Base-by-base conservation (phyloP, 2,797 vertebrate species). In the Hybognathus amarus region DNA sequence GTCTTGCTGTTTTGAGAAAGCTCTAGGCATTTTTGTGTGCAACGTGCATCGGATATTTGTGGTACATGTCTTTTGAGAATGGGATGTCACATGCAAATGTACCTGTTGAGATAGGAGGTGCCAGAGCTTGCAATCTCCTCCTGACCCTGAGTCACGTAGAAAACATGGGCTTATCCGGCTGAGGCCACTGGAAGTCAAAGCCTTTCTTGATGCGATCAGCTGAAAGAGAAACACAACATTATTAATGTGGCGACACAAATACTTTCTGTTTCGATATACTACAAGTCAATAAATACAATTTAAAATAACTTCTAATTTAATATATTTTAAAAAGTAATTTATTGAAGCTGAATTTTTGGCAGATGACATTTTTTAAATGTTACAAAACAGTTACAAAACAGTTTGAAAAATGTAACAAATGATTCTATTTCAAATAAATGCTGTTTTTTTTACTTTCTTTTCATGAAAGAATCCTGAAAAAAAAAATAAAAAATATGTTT, bases 141-240 rank as follows among this genome's bases (percentile, higher is more conserved):
- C 91, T 99, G 98, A 3, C 98, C 98, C 89, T 99, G 98, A 38
- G 98, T 99, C 87, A 99, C 98, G 0, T 99, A 99, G 93, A 99
- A 99, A 98, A 99, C 98, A 99, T 99, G 17, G 98, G 98, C 85
- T 99, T 99, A 88, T 99, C 98, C 0, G 98, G 98, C 76, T 99
- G 98, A 0, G 98, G 98, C 98, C 98, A 99, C 94, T 99, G 98
- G 94, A 99, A 99, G 88, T 99, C 98, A 85, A 99, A 99, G 0
- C 98, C 98, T 86, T 99, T 99, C 92, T 99, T 99, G 90, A 99
- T 96, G 85, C 98, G 97, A 87, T 99, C 98, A 2, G 96, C 98
- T 99, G 89, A 3, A n/a, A 38, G 2, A 50, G 79, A 66, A 69
- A 70, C 10, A n/a, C 1, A 66, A 18, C 40, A 63, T n/a, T 52